Evolutionary conservation across 92 coral and sea anemone species (phyloP), one percentile per base, ranked within the genome.

Genomic region (Heteractis magnifica): DNA sequence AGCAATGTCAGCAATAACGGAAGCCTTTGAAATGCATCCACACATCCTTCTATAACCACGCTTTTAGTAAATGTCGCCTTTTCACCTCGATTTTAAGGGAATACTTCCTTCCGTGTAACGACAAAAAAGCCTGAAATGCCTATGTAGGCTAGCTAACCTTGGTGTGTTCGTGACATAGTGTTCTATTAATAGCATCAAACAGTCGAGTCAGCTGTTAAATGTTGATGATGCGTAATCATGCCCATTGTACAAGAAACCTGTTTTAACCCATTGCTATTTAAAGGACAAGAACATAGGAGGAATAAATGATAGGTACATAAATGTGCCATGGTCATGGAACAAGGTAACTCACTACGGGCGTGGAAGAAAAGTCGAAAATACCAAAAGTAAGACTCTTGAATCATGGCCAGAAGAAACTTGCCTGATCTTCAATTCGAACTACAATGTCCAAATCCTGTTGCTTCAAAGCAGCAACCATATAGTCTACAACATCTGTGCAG

Each of bases 401-500:
- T 64, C 9, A 68, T 68, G 73, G 73, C 73, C 21, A 74, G 53
- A 49, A 74, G 78, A 74, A 74, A 48, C 26, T 68, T 68, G 6
- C 73, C 23, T 26, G 73, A 68, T 12, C 73, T 68, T 9, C 73
- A 10, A 26, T 68, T 68, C 16, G 49, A 68, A 20, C 73, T 68
- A 68, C 73, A 68, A 7, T 68, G 44, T 11, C 44, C 1, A 34
- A 68, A 68, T 26, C 20, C 44, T 12, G 73, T 68, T 26, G 48
- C 49, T 23, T 68, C 73, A 78, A 78, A 53, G 71, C 11, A 80
- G 26, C 75, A 71, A 10, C 77, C 77, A 5, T 81, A 8, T 49
- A 56, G 58, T 71, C 56, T 81, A 10, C 85, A 81, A 49, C 77
- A 81, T 21, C 16, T 81, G 48, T 81, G 85, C 50, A 68, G 85